Base-by-base conservation (phyloP, 2,113 vertebrate genomes). In the Gobio gobio region DNA sequence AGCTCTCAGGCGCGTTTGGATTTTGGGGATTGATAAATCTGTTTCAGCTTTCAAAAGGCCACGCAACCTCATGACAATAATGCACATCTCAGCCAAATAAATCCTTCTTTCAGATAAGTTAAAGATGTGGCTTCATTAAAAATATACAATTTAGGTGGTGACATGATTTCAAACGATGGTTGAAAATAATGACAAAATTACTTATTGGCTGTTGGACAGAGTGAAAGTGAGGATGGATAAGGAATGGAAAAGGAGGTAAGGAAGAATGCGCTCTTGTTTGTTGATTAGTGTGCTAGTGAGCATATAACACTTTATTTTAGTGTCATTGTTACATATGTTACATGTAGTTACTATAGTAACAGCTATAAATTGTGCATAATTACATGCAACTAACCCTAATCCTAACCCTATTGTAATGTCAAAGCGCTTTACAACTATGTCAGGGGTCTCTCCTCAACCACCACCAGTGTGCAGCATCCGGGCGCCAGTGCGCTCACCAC, bases 101-200 rank as follows among this genome's bases (percentile, higher is more conserved):
- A 94, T 94, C 91, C 83, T 68, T 68, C 75, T 77, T 87, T 86
- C 54, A 83, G 56, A 80, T 86, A 86, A 82, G 88, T 92, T 91
- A 87, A 94, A 92, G 89, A 86, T 81, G 79, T 86, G 54, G 89
- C 87, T 89, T 91, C 89, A 92, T 92, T 89, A 90, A 90, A 91
- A 91, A 92, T 86, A 91, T 88, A 92, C 87, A 88, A 54, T 54
- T 54, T 54, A 20, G 18, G 16, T 6, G 16, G 51, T 54, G 51
- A 54, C 51, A 20, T 7, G 88, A 91, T 91, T 88, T 86, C 70
- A 81, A 68, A 68, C 16, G 8, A 26, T 22, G 29, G 82, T 29
- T 13, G 47, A 83, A 89, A 90, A 92, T 12, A 70, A 22, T 89
- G 91, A 89, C 90, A 91, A 90, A 87, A 86, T 90, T 83, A 92